These are phyloP conservation scores for Gnathonemus echidnorhynchus DNA, from an alignment of 2,113 vertebrate species.

Conservation along the genomic window DNA sequence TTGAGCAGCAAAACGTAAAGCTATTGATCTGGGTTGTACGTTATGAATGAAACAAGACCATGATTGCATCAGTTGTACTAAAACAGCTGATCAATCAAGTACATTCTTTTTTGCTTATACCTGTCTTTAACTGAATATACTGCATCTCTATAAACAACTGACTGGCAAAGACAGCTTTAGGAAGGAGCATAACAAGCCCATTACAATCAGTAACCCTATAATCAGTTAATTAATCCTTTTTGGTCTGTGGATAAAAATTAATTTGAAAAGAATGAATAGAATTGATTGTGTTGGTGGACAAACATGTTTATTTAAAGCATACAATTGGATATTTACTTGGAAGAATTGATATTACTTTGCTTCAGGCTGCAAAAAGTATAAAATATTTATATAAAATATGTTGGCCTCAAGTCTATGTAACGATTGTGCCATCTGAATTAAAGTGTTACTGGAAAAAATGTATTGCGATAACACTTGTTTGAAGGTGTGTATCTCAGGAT, in stretches of 20 bases:
- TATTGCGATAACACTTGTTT: background rate
- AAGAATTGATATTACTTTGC: background rate
- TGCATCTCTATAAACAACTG: constrained; percentile 50
- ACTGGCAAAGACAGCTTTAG: background rate
- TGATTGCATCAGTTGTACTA: constrained; percentile 45
- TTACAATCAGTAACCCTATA: background rate
- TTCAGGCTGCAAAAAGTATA: background rate
- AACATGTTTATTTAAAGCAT: background rate
- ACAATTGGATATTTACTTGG: background rate
- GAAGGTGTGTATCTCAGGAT: background rate
- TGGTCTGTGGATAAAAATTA: background rate
- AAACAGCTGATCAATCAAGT: constrained; percentile 54
- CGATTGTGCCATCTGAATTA: background rate
- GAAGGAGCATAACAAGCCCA: background rate
- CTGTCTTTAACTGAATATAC: constrained; percentile 58
- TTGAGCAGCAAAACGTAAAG: constrained; percentile 25
- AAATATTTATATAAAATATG: background rate
- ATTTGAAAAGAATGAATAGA: background rate
- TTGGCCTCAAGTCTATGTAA: background rate
- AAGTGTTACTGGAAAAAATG: background rate
- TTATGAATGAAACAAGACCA: constrained; percentile 41
- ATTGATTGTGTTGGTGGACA: background rate
- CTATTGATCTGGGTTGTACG: constrained; percentile 56
- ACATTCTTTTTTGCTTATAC: constrained; percentile 39
- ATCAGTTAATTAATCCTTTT: background rate